phyloP scores from a whole-genome alignment of 23 tunicate species.

The Diplosoma virens region DNA sequence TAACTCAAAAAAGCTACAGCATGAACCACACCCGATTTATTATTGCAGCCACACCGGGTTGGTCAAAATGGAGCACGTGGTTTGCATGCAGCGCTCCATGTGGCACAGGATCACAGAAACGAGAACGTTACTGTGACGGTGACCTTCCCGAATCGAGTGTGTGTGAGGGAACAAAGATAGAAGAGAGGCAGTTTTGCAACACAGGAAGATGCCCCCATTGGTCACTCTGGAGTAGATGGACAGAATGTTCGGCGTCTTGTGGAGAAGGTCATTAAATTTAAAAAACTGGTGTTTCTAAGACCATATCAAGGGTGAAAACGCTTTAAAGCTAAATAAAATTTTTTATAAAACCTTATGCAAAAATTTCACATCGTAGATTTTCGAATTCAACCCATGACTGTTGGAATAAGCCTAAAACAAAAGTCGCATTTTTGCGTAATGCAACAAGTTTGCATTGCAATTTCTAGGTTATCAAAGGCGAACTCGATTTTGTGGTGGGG shows the following conservation, averaged over 20 bases:
- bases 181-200: slow-evolving; percentile 40
- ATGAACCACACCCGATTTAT: background rate
- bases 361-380: too few relatives aligned
- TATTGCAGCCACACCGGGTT: slow-evolving; percentile 63
- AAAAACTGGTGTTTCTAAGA: background rate
- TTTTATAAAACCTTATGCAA: too few relatives aligned
- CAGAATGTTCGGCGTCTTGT: slow-evolving; percentile 52
- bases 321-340: background rate
- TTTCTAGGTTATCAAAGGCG: slow-evolving; percentile 7
- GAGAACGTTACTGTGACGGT: slow-evolving; percentile 74
- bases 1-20: too few relatives aligned
- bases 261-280: slow-evolving; percentile 17
- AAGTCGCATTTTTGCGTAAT: too few relatives aligned
- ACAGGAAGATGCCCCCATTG: slow-evolving; percentile 64
- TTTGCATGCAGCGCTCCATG: slow-evolving; percentile 59
- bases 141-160: slow-evolving; percentile 48
- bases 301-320: too few relatives aligned
- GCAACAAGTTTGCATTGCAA: too few relatives aligned
- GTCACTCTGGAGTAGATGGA: slow-evolving; percentile 61
- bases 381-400: too few relatives aligned
- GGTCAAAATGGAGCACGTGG: slow-evolving; percentile 85
- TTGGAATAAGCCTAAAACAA: too few relatives aligned
- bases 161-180: slow-evolving; percentile 37
- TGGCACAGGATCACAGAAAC: slow-evolving; percentile 51
- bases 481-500: slow-evolving; percentile 50